Conservation (phyloP, 2,113 vertebrate species). For the Rhinoderma darwinii region DNA sequence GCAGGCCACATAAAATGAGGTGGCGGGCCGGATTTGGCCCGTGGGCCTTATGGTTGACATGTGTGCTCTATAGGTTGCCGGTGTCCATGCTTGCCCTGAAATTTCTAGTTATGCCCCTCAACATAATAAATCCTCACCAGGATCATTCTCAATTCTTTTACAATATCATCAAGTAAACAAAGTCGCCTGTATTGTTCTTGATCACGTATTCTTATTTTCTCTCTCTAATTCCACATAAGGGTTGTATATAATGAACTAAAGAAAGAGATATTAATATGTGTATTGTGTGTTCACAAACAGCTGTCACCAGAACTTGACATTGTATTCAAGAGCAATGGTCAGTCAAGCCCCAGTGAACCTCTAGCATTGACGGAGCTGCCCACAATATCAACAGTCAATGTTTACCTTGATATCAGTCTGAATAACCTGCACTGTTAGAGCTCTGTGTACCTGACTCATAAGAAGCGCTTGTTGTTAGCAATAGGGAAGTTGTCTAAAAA, state of each 20-base stretch:
- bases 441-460: neutral
- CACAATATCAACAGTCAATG: slow-evolving; percentile 26
- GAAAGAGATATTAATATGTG: neutral
- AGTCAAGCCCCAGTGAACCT: neutral
- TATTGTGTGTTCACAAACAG: neutral
- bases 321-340: neutral
- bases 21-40: too few species aligned
- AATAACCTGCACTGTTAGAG: neutral
- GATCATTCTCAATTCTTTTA: neutral
- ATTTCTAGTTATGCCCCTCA: neutral
- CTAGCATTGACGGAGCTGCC: neutral
- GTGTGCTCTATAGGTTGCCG: neutral
- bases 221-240: neutral
- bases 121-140: too few species aligned
- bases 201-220: neutral
- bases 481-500: neutral
- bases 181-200: neutral
- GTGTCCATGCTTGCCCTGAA: neutral
- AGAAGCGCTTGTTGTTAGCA: neutral
- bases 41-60: neutral
- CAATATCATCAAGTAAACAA: neutral
- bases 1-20: too few species aligned
- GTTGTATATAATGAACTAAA: neutral
- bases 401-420: neutral
- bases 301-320: neutral